Base-by-base conservation (phyloP, 2,888 invertebrate genomes). In the Ferdinandea cuprea region DNA sequence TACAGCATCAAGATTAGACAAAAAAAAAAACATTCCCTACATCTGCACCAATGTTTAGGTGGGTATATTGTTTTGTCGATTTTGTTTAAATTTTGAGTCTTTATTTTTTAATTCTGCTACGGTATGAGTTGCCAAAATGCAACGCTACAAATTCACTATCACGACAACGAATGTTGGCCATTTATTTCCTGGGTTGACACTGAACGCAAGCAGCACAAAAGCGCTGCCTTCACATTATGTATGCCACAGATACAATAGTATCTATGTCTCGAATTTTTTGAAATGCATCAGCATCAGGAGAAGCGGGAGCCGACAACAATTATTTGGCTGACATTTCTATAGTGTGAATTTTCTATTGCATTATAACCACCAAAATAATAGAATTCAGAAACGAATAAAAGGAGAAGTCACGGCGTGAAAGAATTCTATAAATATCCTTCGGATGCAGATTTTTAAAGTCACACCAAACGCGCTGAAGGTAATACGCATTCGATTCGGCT, bases 101-200 rank as follows among this genome's bases (percentile, higher is more conserved):
- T 69, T 25, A 58, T 25, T 46, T 35, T 1, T 11, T 9, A 35
- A 58, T 37, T 58, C 17, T 17, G 58, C 46, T 13, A 35, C 32
- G 8, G n/a, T 11, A 37, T 44, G n/a, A 15, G 21, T 30, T 71
- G 71, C 71, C 71, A 71, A 71, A 71, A 59, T 59, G n/a, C 37
- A 59, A 71, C 13, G 59, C 48, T 37, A 40, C 13, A 15, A 52
- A 37, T 37, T n/a, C 19, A 35, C 15, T 13, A 52, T 21, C 11
- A 56, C 32, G 25, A 37, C 21, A 32, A 30, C 56, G 19, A 68
- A 56, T 56, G 56, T 68, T 69, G 68, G 73, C 68, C 73, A 80
- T 80, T 19, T 68, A 80, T 80, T 80, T 73, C 79, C 73, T 73
- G 48, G 52, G 68, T 73, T 80, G 73, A 73, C 73, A 73, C 68